Evolutionary conservation across 2,797 vertebrate genomes (phyloP).

Genomic region (Sebastes iracundus): DNA sequence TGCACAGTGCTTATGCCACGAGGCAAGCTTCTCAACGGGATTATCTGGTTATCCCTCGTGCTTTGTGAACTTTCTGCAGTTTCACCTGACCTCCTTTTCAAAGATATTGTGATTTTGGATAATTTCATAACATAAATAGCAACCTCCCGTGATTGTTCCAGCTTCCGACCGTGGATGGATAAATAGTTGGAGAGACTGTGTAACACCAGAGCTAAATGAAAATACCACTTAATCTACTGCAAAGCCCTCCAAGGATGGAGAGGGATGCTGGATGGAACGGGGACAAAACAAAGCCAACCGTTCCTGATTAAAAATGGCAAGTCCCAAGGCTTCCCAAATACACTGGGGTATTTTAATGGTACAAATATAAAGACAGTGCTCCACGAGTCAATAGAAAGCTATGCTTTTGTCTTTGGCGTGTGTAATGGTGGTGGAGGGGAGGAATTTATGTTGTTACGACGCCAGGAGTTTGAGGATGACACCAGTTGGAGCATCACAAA

Average conservation of each 20-base stretch:
- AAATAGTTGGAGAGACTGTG: conserved; percentile 61
- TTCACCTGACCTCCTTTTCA: conserved; percentile 34
- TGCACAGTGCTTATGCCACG: conserved; percentile 15
- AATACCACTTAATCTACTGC: conserved; percentile 71
- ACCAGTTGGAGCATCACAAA: conserved; percentile 21
- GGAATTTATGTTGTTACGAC: conserved; percentile 21
- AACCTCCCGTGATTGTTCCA: conserved; percentile 44
- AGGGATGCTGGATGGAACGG: conserved; percentile 54
- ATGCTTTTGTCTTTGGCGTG: conserved; percentile 34
- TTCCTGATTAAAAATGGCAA: conserved; percentile 73
- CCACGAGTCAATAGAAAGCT: conserved; percentile 13
- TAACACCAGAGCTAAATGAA: conserved; percentile 66
- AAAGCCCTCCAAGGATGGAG: conserved; percentile 67
- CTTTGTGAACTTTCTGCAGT: conserved; percentile 22
- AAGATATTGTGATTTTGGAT: conserved; percentile 26
- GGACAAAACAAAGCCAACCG: conserved; percentile 65
- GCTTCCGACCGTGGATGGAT: conserved; percentile 43
- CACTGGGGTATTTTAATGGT: conserved; percentile 50
- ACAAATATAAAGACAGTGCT: conserved; percentile 59
- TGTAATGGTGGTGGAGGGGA: conserved; percentile 7
- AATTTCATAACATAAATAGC: conserved; percentile 51
- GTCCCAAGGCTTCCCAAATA: conserved; percentile 59
- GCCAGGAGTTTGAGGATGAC: conserved; percentile 26
- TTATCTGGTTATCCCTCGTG: conserved; percentile 38
- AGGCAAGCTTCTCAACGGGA: conserved; percentile 28